Evolutionary conservation across 2,888 invertebrate species (phyloP), one percentile per base, ranked within the genome.

Genomic region (Lissonota sp.): DNA sequence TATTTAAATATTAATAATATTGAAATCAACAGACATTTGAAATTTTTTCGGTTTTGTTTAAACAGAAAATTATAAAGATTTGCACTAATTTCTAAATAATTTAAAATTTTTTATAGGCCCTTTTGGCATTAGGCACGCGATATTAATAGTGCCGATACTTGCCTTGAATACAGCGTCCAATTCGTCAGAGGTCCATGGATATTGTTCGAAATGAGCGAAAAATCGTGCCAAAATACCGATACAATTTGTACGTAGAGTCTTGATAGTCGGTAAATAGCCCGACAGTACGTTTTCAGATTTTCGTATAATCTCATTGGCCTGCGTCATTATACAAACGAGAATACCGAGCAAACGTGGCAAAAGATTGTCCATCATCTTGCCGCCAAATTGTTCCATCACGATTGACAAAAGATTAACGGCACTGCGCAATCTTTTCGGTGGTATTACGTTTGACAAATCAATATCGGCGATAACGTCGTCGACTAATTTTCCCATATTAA

Each of bases 331-430:
- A 44, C 95, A 95, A 10, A 97, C 93, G 37, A 97, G 93, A 67
- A 98, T 93, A 86, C 96, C 96, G 0, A 98, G 93, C 57, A 98
- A 93, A 84, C 95, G 95, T 0, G 94, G 94, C 8, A 97, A 92
- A 67, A 97, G 93, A 63, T 94, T 93, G 1, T 95, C 93, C 64
- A 95, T 94, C 94, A 98, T 95, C 70, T 96, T 95, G 4, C 96
- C 96, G 0, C 97, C 97, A 87, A 98, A 96, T 90, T 97, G 96
- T 89, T 97, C 96, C 75, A 96, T 94, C 46, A 97, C 94, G 5
- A 97, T 94, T 83, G 95, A 95, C 73, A 97, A 93, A 12, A 97
- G 93, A 92, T 96, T 97, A 0, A 96, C 93, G 14, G 96, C 94
- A 90, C 97, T 97, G 86, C 96, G 96, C 42, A 98, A 92, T 87